Conservation (phyloP, 2,797 vertebrate species). For the Megalops cyprinoides region DNA sequence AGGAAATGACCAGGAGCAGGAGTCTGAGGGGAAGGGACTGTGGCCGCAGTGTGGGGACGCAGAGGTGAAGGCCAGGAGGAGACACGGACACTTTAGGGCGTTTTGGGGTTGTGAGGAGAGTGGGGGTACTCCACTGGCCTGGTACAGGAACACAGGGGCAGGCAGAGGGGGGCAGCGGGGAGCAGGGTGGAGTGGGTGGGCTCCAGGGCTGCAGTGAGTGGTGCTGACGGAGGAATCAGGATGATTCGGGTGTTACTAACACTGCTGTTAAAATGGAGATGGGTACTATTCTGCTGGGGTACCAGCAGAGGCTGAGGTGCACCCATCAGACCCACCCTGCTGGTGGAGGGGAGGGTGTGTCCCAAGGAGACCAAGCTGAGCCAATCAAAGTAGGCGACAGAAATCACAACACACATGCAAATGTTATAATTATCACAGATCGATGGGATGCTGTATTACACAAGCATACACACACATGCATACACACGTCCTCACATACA, state of each 20-base stretch:
- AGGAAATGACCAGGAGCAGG: background rate
- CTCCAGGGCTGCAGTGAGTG: background rate
- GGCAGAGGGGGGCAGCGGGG: conserved; percentile 31
- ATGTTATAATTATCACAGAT: conserved; percentile 10
- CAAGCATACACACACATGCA: too few species aligned
- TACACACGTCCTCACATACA: too few species aligned
- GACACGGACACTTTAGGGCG: too few species aligned
- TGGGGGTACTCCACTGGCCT: too few species aligned
- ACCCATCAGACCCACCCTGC: background rate
- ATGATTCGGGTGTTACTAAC: background rate
- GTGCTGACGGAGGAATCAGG: background rate
- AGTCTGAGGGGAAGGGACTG: too few species aligned
- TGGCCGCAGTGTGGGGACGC: too few species aligned
- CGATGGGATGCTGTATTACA: conserved; percentile 16
- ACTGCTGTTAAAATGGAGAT: background rate
- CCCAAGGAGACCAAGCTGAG: too few species aligned
- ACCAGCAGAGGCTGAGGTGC: background rate
- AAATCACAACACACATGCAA: background rate
- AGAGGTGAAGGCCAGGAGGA: too few species aligned
- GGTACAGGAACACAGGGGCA: conserved; percentile 22
- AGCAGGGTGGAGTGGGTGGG: background rate
- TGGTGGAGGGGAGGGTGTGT: too few species aligned
- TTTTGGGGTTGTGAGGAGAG: too few species aligned
- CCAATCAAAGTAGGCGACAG: background rate
- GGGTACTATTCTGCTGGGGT: background rate